phyloP scores from a whole-genome alignment of 2,888 invertebrate genomes.

The Sesamia inferens region DNA sequence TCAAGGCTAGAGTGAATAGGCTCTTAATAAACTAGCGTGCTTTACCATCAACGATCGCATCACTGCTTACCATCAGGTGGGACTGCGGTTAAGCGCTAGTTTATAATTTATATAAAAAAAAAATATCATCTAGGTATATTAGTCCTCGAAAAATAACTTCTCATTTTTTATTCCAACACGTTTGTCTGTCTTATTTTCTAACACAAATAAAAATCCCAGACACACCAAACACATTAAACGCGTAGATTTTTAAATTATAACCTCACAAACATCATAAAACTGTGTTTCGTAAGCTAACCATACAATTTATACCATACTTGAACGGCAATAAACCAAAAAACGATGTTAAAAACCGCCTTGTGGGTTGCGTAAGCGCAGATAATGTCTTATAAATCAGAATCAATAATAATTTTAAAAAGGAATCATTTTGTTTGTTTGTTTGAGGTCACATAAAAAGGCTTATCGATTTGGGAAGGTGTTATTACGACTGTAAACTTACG shows the following conservation, averaged over 20 bases:
- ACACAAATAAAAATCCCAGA: slow-evolving; percentile 18
- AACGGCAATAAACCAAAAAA: slow-evolving; percentile 54
- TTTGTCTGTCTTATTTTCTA: slow-evolving; percentile 32
- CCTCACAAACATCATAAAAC: slow-evolving; percentile 55
- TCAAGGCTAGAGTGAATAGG: too few species aligned
- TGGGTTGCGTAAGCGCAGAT: slow-evolving; percentile 50
- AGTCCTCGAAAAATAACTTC: background rate
- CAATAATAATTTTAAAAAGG: slow-evolving; percentile 52
- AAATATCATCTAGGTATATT: background rate
- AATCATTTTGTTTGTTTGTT: slow-evolving; percentile 52
- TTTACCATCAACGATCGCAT: too few species aligned
- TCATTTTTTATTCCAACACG: background rate
- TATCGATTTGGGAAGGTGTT: slow-evolving; percentile 27
- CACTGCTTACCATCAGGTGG: too few species aligned
- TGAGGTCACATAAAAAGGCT: slow-evolving; percentile 36
- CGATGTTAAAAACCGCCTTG: slow-evolving; percentile 47
- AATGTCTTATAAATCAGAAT: slow-evolving; percentile 57
- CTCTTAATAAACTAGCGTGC: too few species aligned
- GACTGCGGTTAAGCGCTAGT: too few species aligned
- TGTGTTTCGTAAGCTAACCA: slow-evolving; percentile 55
- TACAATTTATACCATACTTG: slow-evolving; percentile 52
- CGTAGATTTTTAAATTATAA: slow-evolving; percentile 51
- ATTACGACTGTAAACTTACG: slow-evolving; percentile 14
- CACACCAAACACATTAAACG: slow-evolving; percentile 39
- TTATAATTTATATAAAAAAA: too few species aligned